Conservation (phyloP, 2,888 invertebrate species). For the Micropterix aruncella region DNA sequence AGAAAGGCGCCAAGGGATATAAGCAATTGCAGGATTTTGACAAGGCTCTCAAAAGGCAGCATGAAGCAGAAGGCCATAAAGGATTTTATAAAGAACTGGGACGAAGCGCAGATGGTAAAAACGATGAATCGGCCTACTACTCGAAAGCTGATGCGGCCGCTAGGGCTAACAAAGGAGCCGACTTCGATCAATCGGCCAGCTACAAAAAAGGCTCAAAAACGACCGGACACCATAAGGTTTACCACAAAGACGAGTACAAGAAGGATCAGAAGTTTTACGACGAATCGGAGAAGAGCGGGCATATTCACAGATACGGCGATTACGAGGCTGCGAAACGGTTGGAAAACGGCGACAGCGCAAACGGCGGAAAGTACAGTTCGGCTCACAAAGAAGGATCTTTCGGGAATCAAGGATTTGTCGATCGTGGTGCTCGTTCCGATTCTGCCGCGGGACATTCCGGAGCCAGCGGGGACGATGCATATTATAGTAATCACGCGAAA, state of each 20-base stretch:
- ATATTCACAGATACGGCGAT: slow-evolving; percentile 32
- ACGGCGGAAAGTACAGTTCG: slow-evolving; percentile 21
- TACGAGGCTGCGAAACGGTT: slow-evolving; percentile 30
- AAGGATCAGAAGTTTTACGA: slow-evolving; percentile 44
- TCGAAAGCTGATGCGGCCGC: slow-evolving; percentile 26
- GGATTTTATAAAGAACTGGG: slow-evolving; percentile 22
- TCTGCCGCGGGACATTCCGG: slow-evolving; percentile 30
- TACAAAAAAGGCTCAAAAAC: slow-evolving; percentile 42
- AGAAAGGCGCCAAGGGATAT: slow-evolving; percentile 9
- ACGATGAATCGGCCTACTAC: slow-evolving; percentile 28
- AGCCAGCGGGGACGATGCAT: slow-evolving; percentile 27
- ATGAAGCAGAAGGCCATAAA: slow-evolving; percentile 22
- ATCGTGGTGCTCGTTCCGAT: slow-evolving; percentile 36
- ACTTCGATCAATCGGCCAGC: slow-evolving; percentile 29
- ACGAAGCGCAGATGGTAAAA: slow-evolving; percentile 20
- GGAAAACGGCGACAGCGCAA: slow-evolving; percentile 26
- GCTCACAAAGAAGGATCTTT: slow-evolving; percentile 29
- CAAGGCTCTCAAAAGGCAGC: slow-evolving; percentile 20
- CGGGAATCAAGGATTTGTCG: slow-evolving; percentile 32
- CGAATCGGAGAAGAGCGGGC: slow-evolving; percentile 36
- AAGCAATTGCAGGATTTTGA: slow-evolving; percentile 12
- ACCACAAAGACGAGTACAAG: slow-evolving; percentile 46
- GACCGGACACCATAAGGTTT: slow-evolving; percentile 39
- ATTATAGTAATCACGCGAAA: slow-evolving; percentile 13
- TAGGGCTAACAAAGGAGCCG: slow-evolving; percentile 24